Conservation (phyloP, 2,797 vertebrate species). For the Chaetodon trifasciatus region DNA sequence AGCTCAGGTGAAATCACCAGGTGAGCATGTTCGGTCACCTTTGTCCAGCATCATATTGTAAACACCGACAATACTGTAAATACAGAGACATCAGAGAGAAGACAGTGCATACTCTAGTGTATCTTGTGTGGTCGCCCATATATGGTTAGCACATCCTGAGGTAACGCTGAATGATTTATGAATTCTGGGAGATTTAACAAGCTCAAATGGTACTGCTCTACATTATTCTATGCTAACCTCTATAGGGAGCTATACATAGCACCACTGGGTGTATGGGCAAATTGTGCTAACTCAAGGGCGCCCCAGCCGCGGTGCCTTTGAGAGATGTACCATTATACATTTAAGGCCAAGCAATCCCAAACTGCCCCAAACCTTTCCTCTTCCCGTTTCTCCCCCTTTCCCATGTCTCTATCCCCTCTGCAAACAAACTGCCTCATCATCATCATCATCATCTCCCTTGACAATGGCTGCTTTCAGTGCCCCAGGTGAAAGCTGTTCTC, state of each 20-base stretch:
- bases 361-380: slow-evolving; percentile 11
- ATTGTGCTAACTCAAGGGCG: slow-evolving; percentile 71
- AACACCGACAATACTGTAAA: slow-evolving; percentile 31
- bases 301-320: slow-evolving; percentile 49
- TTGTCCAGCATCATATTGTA: background rate
- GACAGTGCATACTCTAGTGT: slow-evolving; percentile 10
- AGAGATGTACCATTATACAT: slow-evolving; percentile 46
- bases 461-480: slow-evolving; percentile 58
- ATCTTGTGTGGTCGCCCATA: slow-evolving; percentile 38
- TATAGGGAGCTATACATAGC: slow-evolving; percentile 69
- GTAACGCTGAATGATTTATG: slow-evolving; percentile 76
- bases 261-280: slow-evolving; percentile 62
- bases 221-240: slow-evolving; percentile 39
- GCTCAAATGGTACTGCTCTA: slow-evolving; percentile 42
- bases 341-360: slow-evolving; percentile 41
- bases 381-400: slow-evolving; percentile 3
- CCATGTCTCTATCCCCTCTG: slow-evolving; percentile 32
- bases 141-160: slow-evolving; percentile 58
- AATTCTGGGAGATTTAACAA: slow-evolving; percentile 58
- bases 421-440: slow-evolving; percentile 68
- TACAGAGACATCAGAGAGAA: slow-evolving; percentile 24
- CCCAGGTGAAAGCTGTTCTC: slow-evolving; percentile 65
- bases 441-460: slow-evolving; percentile 63
- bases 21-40: slow-evolving; percentile 17
- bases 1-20: slow-evolving; percentile 12